Base-by-base conservation (phyloP, 2,797 vertebrate species). In the Tangara arthus region DNA sequence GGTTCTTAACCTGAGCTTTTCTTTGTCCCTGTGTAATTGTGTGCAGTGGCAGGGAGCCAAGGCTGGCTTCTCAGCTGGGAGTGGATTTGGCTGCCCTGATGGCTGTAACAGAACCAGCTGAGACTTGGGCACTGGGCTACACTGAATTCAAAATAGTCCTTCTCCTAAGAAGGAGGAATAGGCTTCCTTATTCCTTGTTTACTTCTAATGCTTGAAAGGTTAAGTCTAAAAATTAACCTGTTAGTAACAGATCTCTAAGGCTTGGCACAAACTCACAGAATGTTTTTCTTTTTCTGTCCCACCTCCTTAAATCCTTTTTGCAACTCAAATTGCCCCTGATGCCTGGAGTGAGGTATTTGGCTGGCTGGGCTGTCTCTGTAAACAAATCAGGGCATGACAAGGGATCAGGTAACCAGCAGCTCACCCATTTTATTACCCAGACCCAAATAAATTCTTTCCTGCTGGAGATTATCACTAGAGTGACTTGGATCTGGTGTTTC, bases 201-300 rank as follows among this genome's bases (percentile, higher is more conserved):
- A 75, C 66, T 65, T 90, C 17, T 15, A 59, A 39, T 44, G 52
- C 59, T 56, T 88, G 59, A 84, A 79, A 91, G 77, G 65, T 93
- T 83, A 94, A 91, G 27, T 88, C 82, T 96, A 91, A 95, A 97
- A 93, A 83, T 69, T 63, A 89, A 75, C 72, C 76, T 81, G 55
- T 75, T 85, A 42, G 79, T 69, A 87, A 91, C 30, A 87, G 77
- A 71, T 93, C 69, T 71, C 87, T 4, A 6, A 47, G 65, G 46
- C 72, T 78, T 83, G 87, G 72, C 72, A 55, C 35, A 49, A 75
- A 16, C 19, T 78, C 72, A 19, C 72, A 28, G 22, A 55, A 23
- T 87, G 41, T 30, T 35, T 60, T 50, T 85, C 23, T 80, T 91
- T 81, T 66, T 78, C 77, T 87, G 59, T 61, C 50, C 52, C 8